Conservation (phyloP, 2,888 invertebrate species). For the Molorchus minor region DNA sequence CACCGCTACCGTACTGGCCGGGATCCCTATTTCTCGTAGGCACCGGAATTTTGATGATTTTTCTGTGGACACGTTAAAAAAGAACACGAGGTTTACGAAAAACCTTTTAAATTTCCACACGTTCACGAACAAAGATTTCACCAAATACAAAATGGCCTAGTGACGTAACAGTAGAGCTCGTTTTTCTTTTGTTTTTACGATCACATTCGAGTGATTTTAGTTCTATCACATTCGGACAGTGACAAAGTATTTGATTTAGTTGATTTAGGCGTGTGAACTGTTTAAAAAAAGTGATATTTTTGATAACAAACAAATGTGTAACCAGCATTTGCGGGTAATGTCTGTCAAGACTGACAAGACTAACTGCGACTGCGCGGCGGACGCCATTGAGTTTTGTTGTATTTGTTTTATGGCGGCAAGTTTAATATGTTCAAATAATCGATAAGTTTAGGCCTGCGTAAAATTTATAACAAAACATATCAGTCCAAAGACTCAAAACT, state of each 20-base stretch:
- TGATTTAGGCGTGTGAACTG: constrained; percentile 37
- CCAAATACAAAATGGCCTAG: constrained; percentile 62
- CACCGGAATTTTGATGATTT: constrained; percentile 81
- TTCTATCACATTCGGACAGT: constrained; percentile 37
- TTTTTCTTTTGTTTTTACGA: constrained; percentile 49
- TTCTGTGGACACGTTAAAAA: constrained; percentile 45
- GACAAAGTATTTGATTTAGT: constrained; percentile 37
- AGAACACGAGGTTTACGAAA: constrained; percentile 52
- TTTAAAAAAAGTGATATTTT: constrained; percentile 49
- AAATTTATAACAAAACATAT: constrained; percentile 1
- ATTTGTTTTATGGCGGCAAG: constrained; percentile 56
- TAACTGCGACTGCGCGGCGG: constrained; percentile 30
- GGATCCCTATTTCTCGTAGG: constrained; percentile 84
- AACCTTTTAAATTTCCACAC: constrained; percentile 46
- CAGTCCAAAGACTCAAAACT: constrained; percentile 8
- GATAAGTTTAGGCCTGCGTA: constrained; percentile 53
- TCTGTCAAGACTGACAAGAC: constrained; percentile 49
- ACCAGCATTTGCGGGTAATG: constrained; percentile 49
- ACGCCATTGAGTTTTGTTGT: constrained; percentile 39
- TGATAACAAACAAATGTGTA: constrained; percentile 50
- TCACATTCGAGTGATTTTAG: constrained; percentile 40
- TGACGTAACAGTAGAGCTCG: constrained; percentile 61
- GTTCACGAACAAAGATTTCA: constrained; percentile 53
- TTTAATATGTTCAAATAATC: constrained; percentile 50
- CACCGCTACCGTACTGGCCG: constrained; percentile 76